These are phyloP conservation scores for Morpho achilles DNA, from an alignment of 2,888 invertebrate species.

Conservation along the genomic window DNA sequence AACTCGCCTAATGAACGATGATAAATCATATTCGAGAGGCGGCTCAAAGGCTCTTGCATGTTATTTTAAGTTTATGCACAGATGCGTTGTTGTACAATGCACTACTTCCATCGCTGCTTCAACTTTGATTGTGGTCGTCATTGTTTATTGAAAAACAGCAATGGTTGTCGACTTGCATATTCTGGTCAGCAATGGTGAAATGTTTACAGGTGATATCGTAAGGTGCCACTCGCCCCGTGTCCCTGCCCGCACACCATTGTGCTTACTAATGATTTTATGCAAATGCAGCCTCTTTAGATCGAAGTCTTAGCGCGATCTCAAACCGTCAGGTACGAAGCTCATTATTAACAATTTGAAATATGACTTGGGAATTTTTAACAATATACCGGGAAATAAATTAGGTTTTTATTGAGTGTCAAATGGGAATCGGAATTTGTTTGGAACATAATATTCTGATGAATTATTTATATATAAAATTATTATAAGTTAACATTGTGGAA, in stretches of 20 bases:
- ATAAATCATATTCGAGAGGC: slow-evolving; percentile 80
- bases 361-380: slow-evolving; percentile 68
- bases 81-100: slow-evolving; percentile 28
- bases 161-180: slow-evolving; percentile 34
- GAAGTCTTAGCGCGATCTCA: slow-evolving; percentile 78
- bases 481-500: no score
- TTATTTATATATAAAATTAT: neutral
- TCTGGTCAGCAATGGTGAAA: slow-evolving; percentile 36
- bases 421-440: slow-evolving; percentile 17
- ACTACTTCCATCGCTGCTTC: slow-evolving; percentile 41
- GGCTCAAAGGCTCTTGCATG: slow-evolving; percentile 59
- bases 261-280: slow-evolving; percentile 80
- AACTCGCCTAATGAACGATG: slow-evolving; percentile 80
- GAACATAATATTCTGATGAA: slow-evolving; percentile 3
- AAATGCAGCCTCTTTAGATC: slow-evolving; percentile 79
- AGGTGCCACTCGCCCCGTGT: slow-evolving; percentile 70
- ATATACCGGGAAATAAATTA: slow-evolving; percentile 57
- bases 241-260: slow-evolving; percentile 76
- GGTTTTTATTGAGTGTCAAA: slow-evolving; percentile 51
- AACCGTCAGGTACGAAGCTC: slow-evolving; percentile 77
- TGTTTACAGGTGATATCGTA: slow-evolving; percentile 60
- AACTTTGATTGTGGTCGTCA: neutral
- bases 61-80: slow-evolving; percentile 46
- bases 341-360: slow-evolving; percentile 78
- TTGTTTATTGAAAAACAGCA: slow-evolving; percentile 22